These are phyloP conservation scores for Chitala chitala DNA, from an alignment of 2,113 vertebrate genomes.

Conservation along the genomic window DNA sequence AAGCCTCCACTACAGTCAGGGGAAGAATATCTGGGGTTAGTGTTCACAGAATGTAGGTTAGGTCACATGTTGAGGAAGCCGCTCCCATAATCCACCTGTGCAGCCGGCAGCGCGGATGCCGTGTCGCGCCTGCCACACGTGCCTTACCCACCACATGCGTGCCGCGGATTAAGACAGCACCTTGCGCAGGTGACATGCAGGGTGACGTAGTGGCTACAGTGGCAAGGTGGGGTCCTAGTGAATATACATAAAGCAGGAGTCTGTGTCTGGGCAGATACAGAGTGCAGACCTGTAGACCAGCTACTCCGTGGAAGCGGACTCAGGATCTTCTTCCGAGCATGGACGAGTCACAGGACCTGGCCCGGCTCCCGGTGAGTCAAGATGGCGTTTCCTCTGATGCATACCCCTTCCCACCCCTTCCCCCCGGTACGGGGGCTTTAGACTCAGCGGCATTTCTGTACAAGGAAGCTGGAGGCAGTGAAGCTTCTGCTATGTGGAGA, in stretches of 20 bases:
- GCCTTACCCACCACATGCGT: slow-evolving; percentile 48
- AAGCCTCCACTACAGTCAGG: slow-evolving; percentile 37
- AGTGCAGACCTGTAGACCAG: slow-evolving; percentile 45
- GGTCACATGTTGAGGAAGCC: slow-evolving; percentile 47
- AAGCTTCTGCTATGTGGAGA: too few species aligned
- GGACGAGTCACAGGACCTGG: slow-evolving; percentile 61
- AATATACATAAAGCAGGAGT: slow-evolving; percentile 44
- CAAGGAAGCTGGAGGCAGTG: too few species aligned
- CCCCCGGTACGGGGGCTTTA: background rate
- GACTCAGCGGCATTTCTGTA: too few species aligned
- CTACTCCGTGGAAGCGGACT: slow-evolving; percentile 31
- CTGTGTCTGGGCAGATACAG: slow-evolving; percentile 32
- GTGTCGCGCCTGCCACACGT: slow-evolving; percentile 29
- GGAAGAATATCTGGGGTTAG: slow-evolving; percentile 39
- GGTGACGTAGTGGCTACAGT: slow-evolving; percentile 17
- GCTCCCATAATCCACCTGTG: slow-evolving; percentile 41
- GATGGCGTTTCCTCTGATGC: background rate
- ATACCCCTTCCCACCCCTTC: background rate
- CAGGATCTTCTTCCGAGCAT: slow-evolving; percentile 40
- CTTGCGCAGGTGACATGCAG: slow-evolving; percentile 26
- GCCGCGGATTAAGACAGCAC: slow-evolving; percentile 23
- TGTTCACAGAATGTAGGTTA: slow-evolving; percentile 44
- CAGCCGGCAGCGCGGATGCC: background rate
- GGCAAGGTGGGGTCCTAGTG: background rate
- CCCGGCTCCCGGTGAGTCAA: slow-evolving; percentile 59